Evolutionary conservation across 1,140 invertebrate species (phyloP), one percentile per base, ranked within the genome.

Genomic region (Acyrthosiphon pisum): DNA sequence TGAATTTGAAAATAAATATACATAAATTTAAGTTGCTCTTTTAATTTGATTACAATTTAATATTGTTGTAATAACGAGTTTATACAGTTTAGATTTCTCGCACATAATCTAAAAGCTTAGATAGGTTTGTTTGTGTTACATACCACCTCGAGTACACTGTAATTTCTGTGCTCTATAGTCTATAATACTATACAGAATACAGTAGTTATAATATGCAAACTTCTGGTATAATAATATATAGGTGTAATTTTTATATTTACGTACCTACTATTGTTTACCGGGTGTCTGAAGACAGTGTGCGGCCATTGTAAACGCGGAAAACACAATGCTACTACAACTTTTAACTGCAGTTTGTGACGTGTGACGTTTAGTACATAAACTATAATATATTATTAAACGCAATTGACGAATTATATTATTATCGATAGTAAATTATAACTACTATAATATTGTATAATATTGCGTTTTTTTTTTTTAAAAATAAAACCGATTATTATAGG

Each of bases 31-130:
- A 41, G 22, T 41, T 41, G 6, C 0, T n/a, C 20, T 3, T 41
- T 83, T 83, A 83, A 83, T 83, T 83, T 83, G 81, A 83, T 83
- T 83, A 83, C 81, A 83, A 83, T 83, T 37, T 83, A 83, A 83
- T 83, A 41, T 8, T 41, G 35, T 41, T 83, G 81, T 83, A 83
- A 83, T 83, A 37, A 20, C 81, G 35, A 8, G 37, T 37, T 83
- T 83, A 37, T 37, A 23, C 8, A 41, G 35, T 76, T 76, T n/a
- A n/a, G 30, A n/a, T 76, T 76, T 76, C 60, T 76, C 14, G 30
- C n/a, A n/a, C 60, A 76, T 76, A 76, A 76, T 76, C 60, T 76
- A 76, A 76, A 76, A n/a, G 60, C 14, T 76, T 30, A 76, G n/a
- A n/a, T n/a, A 35, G n/a, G 60, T 35, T 76, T 76, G 60, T 76